Conservation (phyloP, 2,113 vertebrate species). For the Siniperca chuatsi region DNA sequence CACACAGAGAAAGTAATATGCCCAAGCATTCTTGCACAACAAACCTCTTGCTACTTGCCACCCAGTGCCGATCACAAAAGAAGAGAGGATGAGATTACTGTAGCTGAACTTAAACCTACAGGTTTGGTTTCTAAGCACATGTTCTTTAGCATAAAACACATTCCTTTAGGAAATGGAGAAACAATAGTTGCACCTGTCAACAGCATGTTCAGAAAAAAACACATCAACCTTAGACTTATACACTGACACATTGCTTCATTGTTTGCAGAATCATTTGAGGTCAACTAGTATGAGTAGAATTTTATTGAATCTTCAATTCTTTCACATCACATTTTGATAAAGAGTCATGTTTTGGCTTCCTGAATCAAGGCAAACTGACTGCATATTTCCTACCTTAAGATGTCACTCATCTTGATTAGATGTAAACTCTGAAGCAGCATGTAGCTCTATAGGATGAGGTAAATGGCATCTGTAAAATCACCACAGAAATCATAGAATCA, state of each 20-base stretch:
- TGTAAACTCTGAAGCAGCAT: not conserved
- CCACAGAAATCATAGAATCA: slow-evolving; percentile 34
- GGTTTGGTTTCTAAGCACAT: slow-evolving; percentile 58
- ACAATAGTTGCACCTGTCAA: not conserved
- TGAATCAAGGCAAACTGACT: not conserved
- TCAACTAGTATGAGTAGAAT: not conserved
- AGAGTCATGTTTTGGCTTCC: not conserved
- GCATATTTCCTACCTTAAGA: not conserved
- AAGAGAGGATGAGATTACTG: slow-evolving; percentile 40
- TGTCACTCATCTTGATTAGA: not conserved
- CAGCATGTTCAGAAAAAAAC: not conserved
- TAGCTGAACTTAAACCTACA: slow-evolving; percentile 33
- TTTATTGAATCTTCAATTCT: not conserved
- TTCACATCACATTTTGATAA: not conserved
- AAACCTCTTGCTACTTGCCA: slow-evolving; percentile 51
- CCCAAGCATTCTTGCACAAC: slow-evolving; percentile 32
- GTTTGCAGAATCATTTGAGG: not conserved
- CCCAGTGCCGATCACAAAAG: slow-evolving; percentile 42
- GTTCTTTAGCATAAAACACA: slow-evolving; percentile 35
- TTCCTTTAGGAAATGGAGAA: slow-evolving; percentile 13
- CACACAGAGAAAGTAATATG: slow-evolving; percentile 45
- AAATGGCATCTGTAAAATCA: slow-evolving; percentile 20
- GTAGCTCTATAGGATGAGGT: not conserved
- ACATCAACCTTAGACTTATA: not conserved
- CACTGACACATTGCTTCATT: not conserved